These are phyloP conservation scores for Labia minor DNA, from an alignment of 2,888 invertebrate genomes.

Conservation along the genomic window DNA sequence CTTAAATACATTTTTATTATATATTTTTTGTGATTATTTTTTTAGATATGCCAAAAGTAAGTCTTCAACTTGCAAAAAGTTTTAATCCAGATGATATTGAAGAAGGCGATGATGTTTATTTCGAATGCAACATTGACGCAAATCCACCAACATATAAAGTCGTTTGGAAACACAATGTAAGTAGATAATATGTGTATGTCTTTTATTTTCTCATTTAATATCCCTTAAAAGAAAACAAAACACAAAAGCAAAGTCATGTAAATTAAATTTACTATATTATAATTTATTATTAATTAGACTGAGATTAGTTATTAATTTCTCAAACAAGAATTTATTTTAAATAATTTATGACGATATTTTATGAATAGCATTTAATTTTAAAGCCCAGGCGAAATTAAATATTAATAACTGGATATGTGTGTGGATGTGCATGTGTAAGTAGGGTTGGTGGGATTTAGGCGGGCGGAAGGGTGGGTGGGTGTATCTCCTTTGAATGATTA, in stretches of 20 bases:
- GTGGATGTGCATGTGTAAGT: no score
- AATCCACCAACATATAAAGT: conserved; percentile 71
- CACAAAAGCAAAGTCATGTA: no score
- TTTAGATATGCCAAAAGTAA: conserved; percentile 58
- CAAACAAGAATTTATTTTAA: not conserved
- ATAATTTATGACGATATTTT: not conserved
- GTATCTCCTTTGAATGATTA: conserved; percentile 2
- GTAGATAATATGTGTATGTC: conserved; percentile 39
- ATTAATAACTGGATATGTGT: not conserved
- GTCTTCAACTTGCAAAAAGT: conserved; percentile 58
- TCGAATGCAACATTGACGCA: conserved; percentile 66
- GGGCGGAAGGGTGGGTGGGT: not conserved
- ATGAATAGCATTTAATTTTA: not conserved
- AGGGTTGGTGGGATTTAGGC: not conserved
- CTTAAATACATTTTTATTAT: no score
- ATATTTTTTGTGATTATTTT: conserved; percentile 19
- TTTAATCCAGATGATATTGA: conserved; percentile 69
- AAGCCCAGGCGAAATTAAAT: not conserved
- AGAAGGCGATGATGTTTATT: conserved; percentile 70
- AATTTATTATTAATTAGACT: no score
- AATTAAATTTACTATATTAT: no score
- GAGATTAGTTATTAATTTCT: not conserved
- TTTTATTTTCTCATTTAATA: not conserved
- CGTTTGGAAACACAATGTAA: conserved; percentile 70
- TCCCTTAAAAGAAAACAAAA: not conserved